phyloP scores from a whole-genome alignment of 2,797 vertebrate species.

The Tolypeutes matacus region DNA sequence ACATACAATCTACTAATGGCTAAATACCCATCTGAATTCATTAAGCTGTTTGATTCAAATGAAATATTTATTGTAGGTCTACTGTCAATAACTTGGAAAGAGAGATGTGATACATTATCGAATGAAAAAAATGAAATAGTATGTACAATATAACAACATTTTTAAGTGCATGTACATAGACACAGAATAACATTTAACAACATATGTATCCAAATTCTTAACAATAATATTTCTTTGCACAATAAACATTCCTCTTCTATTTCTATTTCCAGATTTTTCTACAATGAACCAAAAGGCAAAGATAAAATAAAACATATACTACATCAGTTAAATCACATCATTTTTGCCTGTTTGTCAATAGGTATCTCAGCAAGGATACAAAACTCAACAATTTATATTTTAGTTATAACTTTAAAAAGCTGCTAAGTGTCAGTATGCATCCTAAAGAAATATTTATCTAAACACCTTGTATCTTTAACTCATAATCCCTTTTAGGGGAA shows the following conservation, averaged over 20 bases:
- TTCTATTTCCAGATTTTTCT: constrained; percentile 43
- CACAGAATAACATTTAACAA: not conserved
- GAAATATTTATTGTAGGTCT: not conserved
- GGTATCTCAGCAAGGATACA: not conserved
- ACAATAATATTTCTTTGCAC: not conserved
- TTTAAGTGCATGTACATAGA: not conserved
- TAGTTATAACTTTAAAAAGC: not conserved
- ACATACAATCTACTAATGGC: not conserved
- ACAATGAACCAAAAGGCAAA: not conserved
- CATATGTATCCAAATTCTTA: not conserved
- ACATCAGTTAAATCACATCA: not conserved
- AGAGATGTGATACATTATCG: not conserved
- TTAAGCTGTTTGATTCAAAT: not conserved
- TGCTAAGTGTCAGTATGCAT: not conserved
- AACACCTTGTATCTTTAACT: not conserved
- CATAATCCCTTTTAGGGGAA: not conserved
- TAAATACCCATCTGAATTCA: not conserved
- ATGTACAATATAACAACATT: not conserved
- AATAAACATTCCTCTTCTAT: not conserved
- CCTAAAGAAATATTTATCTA: not conserved
- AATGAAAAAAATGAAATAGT: constrained; percentile 16
- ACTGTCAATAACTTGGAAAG: not conserved
- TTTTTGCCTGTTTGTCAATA: not conserved
- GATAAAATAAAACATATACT: not conserved
- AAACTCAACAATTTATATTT: not conserved